Percentiles rank a stretch among this genome's conserved stretches.
Conservation (phyloP, 2,797 vertebrate genomes). For the Tarsius wallacei region DNA sequence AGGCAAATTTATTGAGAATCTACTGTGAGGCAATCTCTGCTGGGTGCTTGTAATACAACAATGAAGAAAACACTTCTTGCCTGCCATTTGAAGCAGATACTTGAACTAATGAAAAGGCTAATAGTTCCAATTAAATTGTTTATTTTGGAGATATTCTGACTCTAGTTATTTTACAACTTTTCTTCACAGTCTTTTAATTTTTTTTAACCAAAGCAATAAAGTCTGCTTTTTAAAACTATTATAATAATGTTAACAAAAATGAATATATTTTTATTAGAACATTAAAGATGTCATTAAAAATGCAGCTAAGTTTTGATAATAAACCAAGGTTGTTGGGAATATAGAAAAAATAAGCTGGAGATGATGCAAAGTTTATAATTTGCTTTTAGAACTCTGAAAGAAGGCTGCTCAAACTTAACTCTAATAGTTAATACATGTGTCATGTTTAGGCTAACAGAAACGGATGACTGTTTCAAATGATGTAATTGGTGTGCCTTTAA, state of each 20-base stretch:
- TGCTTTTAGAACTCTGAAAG: neutral
- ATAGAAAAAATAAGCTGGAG: neutral
- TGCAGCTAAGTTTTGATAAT: neutral
- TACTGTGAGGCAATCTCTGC: neutral
- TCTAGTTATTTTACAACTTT: neutral
- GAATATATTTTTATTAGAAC: neutral
- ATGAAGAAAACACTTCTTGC: neutral
- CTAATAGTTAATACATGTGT: neutral
- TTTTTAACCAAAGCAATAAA: conserved; percentile 13
- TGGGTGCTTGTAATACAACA: neutral
- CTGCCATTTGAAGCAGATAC: neutral
- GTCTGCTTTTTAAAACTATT: neutral
- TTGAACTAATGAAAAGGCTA: neutral
- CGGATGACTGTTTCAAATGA: neutral
- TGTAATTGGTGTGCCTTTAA: neutral
- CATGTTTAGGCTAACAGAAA: neutral
- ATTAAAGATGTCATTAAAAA: neutral
- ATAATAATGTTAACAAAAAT: neutral
- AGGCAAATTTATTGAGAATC: neutral
- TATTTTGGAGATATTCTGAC: neutral
- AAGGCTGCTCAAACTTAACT: neutral
- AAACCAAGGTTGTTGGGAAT: neutral
- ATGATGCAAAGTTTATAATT: neutral
- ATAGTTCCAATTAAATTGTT: neutral
- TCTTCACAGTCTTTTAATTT: neutral